Conservation (phyloP, 2,888 invertebrate species). For the Galerucella calmariensis region DNA sequence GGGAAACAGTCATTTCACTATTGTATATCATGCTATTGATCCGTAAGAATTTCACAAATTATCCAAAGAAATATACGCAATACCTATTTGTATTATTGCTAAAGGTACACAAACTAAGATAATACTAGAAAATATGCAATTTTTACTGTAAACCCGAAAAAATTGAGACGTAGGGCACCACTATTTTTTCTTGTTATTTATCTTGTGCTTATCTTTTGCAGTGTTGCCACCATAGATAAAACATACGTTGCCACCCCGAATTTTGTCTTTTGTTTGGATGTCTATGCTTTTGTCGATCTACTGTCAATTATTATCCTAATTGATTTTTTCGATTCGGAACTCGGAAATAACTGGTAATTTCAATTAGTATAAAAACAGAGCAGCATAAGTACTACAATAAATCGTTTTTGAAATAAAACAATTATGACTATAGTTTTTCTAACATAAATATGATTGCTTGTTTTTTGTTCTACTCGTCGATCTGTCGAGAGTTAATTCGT, state of each 20-base stretch:
- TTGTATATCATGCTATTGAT: conserved; percentile 62
- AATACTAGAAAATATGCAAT: conserved; percentile 22
- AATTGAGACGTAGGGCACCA: conserved; percentile 39
- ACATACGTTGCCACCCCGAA: background rate
- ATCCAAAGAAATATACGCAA: conserved; percentile 19
- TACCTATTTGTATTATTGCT: conserved; percentile 33
- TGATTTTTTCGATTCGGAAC: background rate
- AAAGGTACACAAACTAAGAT: conserved; percentile 16
- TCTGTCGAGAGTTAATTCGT: too few species aligned
- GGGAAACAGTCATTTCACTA: conserved; percentile 59
- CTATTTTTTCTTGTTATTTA: conserved; percentile 42
- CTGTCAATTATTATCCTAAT: background rate
- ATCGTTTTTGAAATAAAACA: background rate
- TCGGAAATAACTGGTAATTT: background rate
- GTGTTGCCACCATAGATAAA: conserved; percentile 32
- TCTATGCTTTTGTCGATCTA: conserved; percentile 14
- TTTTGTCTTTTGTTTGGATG: background rate
- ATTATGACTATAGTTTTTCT: background rate
- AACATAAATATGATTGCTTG: too few species aligned
- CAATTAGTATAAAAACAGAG: background rate
- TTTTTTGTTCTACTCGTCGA: too few species aligned
- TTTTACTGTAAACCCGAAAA: conserved; percentile 32
- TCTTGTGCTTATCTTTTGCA: conserved; percentile 39
- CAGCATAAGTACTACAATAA: background rate
- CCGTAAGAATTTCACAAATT: conserved; percentile 55